These are phyloP conservation scores for Therioaphis trifolii DNA, from an alignment of 2,888 invertebrate genomes.

Conservation along the genomic window DNA sequence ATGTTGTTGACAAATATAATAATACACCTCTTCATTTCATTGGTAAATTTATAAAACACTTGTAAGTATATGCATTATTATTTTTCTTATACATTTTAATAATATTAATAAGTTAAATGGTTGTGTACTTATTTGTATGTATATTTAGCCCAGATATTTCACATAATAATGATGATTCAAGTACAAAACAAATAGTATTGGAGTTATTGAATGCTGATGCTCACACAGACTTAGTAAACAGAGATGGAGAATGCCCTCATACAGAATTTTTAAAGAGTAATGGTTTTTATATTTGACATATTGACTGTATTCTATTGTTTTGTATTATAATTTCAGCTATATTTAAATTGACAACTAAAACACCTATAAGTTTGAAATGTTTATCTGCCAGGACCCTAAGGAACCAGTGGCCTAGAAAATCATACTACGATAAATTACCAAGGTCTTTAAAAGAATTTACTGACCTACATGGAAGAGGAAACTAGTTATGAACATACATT, in stretches of 20 bases:
- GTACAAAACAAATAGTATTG: conserved; percentile 70
- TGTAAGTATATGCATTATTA: conserved; percentile 66
- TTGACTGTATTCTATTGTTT: conserved; percentile 26
- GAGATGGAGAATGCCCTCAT: conserved; percentile 81
- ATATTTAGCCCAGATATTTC: conserved; percentile 41
- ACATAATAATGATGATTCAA: conserved; percentile 22
- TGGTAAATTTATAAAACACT: conserved; percentile 66
- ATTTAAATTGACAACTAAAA: conserved; percentile 78
- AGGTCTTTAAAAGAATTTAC: conserved; percentile 82
- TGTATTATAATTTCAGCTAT: conserved; percentile 74
- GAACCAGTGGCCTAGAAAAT: conserved; percentile 72
- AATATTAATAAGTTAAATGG: neutral
- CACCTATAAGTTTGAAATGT: conserved; percentile 81
- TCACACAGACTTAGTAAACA: conserved; percentile 85
- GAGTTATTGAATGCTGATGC: conserved; percentile 78
- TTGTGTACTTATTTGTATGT: too few relatives aligned
- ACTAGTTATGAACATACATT: too few relatives aligned
- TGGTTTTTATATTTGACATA: neutral
- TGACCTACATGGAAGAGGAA: conserved; percentile 77
- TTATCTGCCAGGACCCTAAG: conserved; percentile 82
- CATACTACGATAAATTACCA: conserved; percentile 80
- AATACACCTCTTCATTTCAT: conserved; percentile 84
- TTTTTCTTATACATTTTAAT: conserved; percentile 67
- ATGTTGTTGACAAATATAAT: conserved; percentile 79
- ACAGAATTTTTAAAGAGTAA: conserved; percentile 78